Evolutionary conservation across 2,888 invertebrate genomes (phyloP).

Genomic region (Leptinotarsa haldemani): DNA sequence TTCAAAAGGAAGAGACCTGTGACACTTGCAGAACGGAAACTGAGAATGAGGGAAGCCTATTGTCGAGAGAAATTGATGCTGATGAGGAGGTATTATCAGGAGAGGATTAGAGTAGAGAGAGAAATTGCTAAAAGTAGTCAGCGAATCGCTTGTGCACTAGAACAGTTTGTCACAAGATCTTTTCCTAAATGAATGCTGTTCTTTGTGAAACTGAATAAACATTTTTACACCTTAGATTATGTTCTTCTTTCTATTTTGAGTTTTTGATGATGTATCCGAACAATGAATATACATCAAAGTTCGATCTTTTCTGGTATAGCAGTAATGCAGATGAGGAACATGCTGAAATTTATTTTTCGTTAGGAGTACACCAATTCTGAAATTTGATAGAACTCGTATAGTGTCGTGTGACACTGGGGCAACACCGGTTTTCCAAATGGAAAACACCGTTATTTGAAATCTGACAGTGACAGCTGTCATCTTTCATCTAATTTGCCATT

Average conservation of each 20-base stretch:
- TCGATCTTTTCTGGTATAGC: too few relatives aligned
- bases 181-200: neutral
- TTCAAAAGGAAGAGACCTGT: neutral
- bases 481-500: neutral
- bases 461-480: neutral
- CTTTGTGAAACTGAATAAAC: neutral
- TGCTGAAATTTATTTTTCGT: too few relatives aligned
- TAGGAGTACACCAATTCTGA: too few relatives aligned
- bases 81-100: neutral
- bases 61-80: neutral
- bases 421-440: too few relatives aligned
- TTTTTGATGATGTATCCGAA: too few relatives aligned
- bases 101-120: slow-evolving; percentile 2
- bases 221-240: neutral
- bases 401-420: too few relatives aligned
- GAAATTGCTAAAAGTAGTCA: slow-evolving; percentile 8
- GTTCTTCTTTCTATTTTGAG: too few relatives aligned
- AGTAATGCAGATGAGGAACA: too few relatives aligned
- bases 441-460: too few relatives aligned
- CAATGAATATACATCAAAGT: too few relatives aligned
- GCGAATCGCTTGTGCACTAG: neutral
- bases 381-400: too few relatives aligned
- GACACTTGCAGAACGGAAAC: neutral
- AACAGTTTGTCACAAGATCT: neutral
- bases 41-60: neutral